Evolutionary conservation across 1,140 invertebrate genomes (phyloP).

Genomic region (Cyphomyrmex costatus): DNA sequence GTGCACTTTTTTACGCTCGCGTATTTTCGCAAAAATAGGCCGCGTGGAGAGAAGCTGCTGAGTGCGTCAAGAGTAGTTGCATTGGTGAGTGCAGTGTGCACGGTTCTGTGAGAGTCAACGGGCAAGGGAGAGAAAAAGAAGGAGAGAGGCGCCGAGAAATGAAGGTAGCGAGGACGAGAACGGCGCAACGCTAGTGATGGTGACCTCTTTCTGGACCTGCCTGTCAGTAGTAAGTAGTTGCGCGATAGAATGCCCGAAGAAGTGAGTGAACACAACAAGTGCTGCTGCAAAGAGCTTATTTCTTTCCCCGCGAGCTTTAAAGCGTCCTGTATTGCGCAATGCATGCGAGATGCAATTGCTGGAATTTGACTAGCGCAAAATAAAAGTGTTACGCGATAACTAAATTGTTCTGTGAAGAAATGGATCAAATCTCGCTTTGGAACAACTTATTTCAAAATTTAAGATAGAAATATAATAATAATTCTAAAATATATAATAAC

Average conservation of each 20-base stretch:
- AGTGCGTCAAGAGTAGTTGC: slow-evolving; percentile 39
- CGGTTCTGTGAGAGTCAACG: slow-evolving; percentile 28
- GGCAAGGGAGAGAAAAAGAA: neutral
- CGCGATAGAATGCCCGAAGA: slow-evolving; percentile 59
- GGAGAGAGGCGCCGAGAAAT: slow-evolving; percentile 46
- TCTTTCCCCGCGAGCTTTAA: slow-evolving; percentile 49
- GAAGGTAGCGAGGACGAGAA: slow-evolving; percentile 50
- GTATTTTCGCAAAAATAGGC: slow-evolving; percentile 79
- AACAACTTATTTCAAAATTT: neutral
- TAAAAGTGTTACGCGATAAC: neutral
- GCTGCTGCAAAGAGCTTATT: slow-evolving; percentile 56
- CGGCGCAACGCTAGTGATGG: slow-evolving; percentile 37
- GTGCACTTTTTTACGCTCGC: slow-evolving; percentile 62
- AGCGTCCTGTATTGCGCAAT: neutral
- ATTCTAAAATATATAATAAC: too few species aligned
- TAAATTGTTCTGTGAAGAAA: neutral
- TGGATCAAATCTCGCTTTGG: neutral
- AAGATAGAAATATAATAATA: neutral
- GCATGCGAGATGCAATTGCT: slow-evolving; percentile 27
- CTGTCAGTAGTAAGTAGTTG: slow-evolving; percentile 48
- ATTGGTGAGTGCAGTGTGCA: slow-evolving; percentile 26
- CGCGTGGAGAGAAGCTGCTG: slow-evolving; percentile 66
- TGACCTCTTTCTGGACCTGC: slow-evolving; percentile 58
- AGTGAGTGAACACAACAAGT: slow-evolving; percentile 57
- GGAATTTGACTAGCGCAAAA: neutral